Evolutionary conservation across 2,888 invertebrate genomes (phyloP).

Genomic region (Drosophila birchii): DNA sequence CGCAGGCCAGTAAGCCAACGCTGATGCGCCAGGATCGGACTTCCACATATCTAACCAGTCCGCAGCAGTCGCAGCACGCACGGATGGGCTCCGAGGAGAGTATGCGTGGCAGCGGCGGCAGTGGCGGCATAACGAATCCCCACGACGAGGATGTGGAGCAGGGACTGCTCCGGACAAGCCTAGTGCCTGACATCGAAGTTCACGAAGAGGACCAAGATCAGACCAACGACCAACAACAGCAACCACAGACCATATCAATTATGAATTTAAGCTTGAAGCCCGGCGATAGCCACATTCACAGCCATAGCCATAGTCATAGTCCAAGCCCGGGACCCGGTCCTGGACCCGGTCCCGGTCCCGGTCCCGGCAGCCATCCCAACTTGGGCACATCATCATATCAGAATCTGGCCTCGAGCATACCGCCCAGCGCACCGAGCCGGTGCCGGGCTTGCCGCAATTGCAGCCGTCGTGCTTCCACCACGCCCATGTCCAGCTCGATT

Average conservation of each 20-base stretch:
- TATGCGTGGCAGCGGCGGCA: slow-evolving; percentile 85
- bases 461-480: slow-evolving; percentile 92
- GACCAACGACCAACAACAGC: slow-evolving; percentile 84
- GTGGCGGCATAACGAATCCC: slow-evolving; percentile 4
- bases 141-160: slow-evolving; percentile 85
- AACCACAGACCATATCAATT: slow-evolving; percentile 86
- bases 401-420: slow-evolving; percentile 86
- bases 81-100: slow-evolving; percentile 92
- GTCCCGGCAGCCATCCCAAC: slow-evolving; percentile 63
- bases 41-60: slow-evolving; percentile 89
- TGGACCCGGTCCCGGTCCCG: slow-evolving; percentile 1
- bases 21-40: slow-evolving; percentile 94
- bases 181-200: slow-evolving; percentile 86
- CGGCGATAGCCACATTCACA: slow-evolving; percentile 38
- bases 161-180: slow-evolving; percentile 78
- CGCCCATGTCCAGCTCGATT: slow-evolving; percentile 85
- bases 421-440: slow-evolving; percentile 86
- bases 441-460: slow-evolving; percentile 88
- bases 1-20: slow-evolving; percentile 88
- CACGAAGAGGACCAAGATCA: slow-evolving; percentile 83
- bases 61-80: slow-evolving; percentile 89
- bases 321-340: slow-evolving; percentile 7
- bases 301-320: slow-evolving; percentile 14
- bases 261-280: slow-evolving; percentile 83
- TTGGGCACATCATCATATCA: slow-evolving; percentile 83